These are phyloP conservation scores for Dendropsophus ebraccatus DNA, from an alignment of 2,113 vertebrate species.

Conservation along the genomic window DNA sequence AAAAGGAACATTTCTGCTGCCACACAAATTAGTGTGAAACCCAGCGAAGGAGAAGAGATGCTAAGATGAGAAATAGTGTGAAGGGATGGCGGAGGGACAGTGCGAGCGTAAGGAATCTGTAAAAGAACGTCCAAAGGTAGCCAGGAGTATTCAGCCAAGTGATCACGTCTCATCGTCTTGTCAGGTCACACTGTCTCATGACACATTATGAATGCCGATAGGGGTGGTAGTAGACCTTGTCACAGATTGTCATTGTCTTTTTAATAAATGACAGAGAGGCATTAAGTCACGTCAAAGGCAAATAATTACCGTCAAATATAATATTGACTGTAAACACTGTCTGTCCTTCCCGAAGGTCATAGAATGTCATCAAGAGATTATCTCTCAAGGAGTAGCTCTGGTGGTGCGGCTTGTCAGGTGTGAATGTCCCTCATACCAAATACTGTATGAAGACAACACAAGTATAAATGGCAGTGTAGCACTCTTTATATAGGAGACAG, in stretches of 20 bases:
- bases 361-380: background rate
- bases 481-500: too few species aligned
- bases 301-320: slow-evolving; percentile 25
- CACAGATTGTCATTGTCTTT: slow-evolving; percentile 28
- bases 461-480: too few species aligned
- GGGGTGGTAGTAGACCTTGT: background rate
- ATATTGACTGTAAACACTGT: background rate
- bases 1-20: slow-evolving; percentile 28
- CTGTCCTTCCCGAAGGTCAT: background rate
- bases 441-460: too few species aligned
- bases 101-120: background rate
- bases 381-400: background rate
- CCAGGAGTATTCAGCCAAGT: background rate
- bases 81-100: slow-evolving; percentile 12
- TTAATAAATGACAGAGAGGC: background rate
- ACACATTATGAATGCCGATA: slow-evolving; percentile 24
- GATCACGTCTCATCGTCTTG: background rate
- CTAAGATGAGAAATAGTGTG: slow-evolving; percentile 19
- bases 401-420: background rate
- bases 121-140: slow-evolving; percentile 11
- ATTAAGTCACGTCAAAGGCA: background rate
- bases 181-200: slow-evolving; percentile 1
- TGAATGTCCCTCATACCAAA: background rate
- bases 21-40: slow-evolving; percentile 44
- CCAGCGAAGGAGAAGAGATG: slow-evolving; percentile 27